Evolutionary conservation across 2,888 invertebrate species (phyloP).

Genomic region (Leistus spinibarbis): DNA sequence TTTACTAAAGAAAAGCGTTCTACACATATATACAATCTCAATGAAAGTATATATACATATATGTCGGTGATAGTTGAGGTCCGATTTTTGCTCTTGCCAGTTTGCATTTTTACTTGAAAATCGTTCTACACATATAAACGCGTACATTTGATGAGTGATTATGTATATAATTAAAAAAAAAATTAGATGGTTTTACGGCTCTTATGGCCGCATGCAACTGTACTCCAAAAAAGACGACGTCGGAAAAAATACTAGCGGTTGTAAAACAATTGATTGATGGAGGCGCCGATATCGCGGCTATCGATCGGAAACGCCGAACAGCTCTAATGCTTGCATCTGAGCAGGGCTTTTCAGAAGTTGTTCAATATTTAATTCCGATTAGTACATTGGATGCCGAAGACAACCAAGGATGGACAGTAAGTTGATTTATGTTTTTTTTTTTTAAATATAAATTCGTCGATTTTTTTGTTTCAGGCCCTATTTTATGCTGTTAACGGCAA

Average conservation of each 20-base stretch:
- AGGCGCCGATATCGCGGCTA: slow-evolving; percentile 61
- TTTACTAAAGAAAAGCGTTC: too few relatives aligned
- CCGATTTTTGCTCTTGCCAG: too few relatives aligned
- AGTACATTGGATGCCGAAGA: slow-evolving; percentile 65
- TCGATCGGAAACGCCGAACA: slow-evolving; percentile 65
- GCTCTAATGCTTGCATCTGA: slow-evolving; percentile 68
- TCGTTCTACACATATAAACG: too few relatives aligned
- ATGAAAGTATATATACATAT: too few relatives aligned
- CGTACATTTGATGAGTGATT: not conserved
- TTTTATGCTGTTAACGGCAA: slow-evolving; percentile 68
- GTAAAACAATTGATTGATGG: slow-evolving; percentile 59
- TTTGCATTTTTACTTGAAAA: too few relatives aligned
- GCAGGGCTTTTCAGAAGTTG: slow-evolving; percentile 61
- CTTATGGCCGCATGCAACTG: slow-evolving; percentile 70
- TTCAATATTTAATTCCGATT: slow-evolving; percentile 61
- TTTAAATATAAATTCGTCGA: not conserved
- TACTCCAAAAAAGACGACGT: slow-evolving; percentile 56
- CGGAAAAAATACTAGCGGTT: slow-evolving; percentile 57
- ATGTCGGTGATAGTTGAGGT: too few relatives aligned
- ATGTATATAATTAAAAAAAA: not conserved
- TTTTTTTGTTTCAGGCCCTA: slow-evolving; percentile 58
- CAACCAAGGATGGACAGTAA: slow-evolving; percentile 68
- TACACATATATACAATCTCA: too few relatives aligned
- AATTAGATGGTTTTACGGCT: slow-evolving; percentile 67
- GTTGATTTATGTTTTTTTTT: slow-evolving; percentile 39